A percentile compares a stretch with the other conserved stretches of the same genome.
Conservation (phyloP, 2,888 invertebrate species). For the Stenodera caucasica region DNA sequence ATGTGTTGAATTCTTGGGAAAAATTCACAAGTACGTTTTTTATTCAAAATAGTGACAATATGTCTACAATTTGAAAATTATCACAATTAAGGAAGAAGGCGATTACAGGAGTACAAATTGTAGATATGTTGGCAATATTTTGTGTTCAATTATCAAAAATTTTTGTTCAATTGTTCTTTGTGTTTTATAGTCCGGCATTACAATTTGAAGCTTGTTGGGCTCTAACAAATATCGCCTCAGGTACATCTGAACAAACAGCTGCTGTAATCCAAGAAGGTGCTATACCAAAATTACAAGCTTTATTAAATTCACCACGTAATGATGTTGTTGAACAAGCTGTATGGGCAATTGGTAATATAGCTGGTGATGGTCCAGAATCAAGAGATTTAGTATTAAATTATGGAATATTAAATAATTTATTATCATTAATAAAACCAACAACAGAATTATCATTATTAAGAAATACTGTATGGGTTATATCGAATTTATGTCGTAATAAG, state of each 20-base stretch:
- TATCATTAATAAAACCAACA: slow-evolving; percentile 67
- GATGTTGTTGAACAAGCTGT: slow-evolving; percentile 90
- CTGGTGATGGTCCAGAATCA: slow-evolving; percentile 81
- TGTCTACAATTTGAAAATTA: too few species aligned
- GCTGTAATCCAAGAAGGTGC: slow-evolving; percentile 86
- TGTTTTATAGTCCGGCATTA: slow-evolving; percentile 63
- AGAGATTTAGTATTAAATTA: slow-evolving; percentile 78
- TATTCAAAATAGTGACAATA: too few species aligned
- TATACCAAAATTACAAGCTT: slow-evolving; percentile 74
- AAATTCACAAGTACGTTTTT: slow-evolving; percentile 67
- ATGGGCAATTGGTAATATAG: slow-evolving; percentile 99
- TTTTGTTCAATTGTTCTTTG: not conserved
- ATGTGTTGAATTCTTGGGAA: slow-evolving; percentile 75
- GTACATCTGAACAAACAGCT: slow-evolving; percentile 87
- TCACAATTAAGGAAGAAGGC: too few species aligned
- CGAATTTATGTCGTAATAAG: slow-evolving; percentile 93
- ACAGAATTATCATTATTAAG: slow-evolving; percentile 66
- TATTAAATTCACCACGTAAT: slow-evolving; percentile 68
- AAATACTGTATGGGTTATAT: slow-evolving; percentile 91
- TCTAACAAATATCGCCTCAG: slow-evolving; percentile 95
- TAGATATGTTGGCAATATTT: too few species aligned
- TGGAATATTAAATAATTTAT: slow-evolving; percentile 72
- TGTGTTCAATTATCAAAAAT: not conserved
- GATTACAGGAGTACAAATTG: too few species aligned
- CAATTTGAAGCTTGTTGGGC: slow-evolving; percentile 99